These are phyloP conservation scores for Caenorhabditis inopinata DNA, from an alignment of 1,140 invertebrate genomes.

Conservation along the genomic window DNA sequence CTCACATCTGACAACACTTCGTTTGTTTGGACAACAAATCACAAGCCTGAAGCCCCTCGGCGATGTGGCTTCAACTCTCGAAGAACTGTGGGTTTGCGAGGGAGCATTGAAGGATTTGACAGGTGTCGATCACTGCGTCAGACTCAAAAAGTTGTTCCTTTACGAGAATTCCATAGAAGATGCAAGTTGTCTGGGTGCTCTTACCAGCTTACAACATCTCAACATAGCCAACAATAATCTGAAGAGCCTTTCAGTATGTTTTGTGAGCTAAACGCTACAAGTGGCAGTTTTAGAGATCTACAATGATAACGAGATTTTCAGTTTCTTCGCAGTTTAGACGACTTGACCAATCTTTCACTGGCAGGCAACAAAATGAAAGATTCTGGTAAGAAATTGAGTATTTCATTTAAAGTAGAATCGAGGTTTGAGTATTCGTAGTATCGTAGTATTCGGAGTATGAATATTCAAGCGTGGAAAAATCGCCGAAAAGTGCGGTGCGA, in stretches of 20 bases:
- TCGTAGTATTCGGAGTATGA: too few species aligned
- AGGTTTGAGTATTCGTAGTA: too few species aligned
- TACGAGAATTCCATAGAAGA: constrained; percentile 57
- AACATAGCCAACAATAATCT: constrained; percentile 50
- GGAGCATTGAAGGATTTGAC: constrained; percentile 55
- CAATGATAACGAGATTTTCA: too few species aligned
- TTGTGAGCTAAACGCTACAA: too few species aligned
- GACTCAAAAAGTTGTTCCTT: constrained; percentile 54
- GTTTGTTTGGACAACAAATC: constrained; percentile 56
- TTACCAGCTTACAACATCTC: constrained; percentile 51
- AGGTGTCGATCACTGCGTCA: constrained; percentile 54
- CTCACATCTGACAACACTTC: constrained; percentile 40
- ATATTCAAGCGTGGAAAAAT: too few species aligned
- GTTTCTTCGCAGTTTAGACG: constrained; percentile 48
- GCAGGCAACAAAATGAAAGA: constrained; percentile 55
- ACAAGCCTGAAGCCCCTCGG: constrained; percentile 50
- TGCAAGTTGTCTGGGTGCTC: constrained; percentile 29
- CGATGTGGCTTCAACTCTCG: constrained; percentile 54
- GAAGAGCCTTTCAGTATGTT: constrained; percentile 26
- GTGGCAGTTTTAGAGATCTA: too few species aligned
- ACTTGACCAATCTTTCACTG: constrained; percentile 47
- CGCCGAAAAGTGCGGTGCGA: too few species aligned
- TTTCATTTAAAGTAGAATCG: too few species aligned
- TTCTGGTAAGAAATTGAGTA: too few species aligned
- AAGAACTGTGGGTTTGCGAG: constrained; percentile 61